Percentiles rank a stretch among this genome's conserved stretches.
phyloP scores from a whole-genome alignment of 2,797 vertebrate species.

The Orientallactaga sibirica region DNA sequence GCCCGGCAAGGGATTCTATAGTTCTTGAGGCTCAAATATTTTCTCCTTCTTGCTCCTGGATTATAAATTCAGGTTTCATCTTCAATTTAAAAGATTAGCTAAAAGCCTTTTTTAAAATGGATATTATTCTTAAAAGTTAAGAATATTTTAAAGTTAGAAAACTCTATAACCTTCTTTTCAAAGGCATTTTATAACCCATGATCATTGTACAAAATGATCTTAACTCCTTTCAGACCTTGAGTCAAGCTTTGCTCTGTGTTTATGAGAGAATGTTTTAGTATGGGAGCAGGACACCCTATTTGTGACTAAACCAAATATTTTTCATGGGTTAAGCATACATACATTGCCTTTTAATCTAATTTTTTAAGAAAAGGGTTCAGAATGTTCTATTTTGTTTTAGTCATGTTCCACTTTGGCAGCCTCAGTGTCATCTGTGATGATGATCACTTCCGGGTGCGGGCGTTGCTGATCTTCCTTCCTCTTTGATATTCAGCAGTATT shows the following conservation, averaged over 20 bases:
- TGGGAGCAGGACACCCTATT: slow-evolving; percentile 16
- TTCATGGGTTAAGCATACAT: slow-evolving; percentile 39
- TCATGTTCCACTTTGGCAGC: slow-evolving; percentile 25
- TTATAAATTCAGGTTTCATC: slow-evolving; percentile 7
- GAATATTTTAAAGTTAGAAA: slow-evolving; percentile 56
- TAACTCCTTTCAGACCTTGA: slow-evolving; percentile 31
- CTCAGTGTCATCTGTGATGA: slow-evolving; percentile 38
- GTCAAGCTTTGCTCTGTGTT: slow-evolving; percentile 14
- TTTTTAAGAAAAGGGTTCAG: slow-evolving; percentile 41
- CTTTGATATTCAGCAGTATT: slow-evolving; percentile 34
- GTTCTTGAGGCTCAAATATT: neutral
- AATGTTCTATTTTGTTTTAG: slow-evolving; percentile 51
- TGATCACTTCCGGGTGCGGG: slow-evolving; percentile 4
- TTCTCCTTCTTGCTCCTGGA: neutral
- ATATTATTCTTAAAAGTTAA: slow-evolving; percentile 13
- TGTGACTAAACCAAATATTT: slow-evolving; percentile 37
- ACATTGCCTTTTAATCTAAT: slow-evolving; percentile 49
- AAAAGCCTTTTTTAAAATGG: slow-evolving; percentile 9
- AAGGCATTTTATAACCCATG: slow-evolving; percentile 4
- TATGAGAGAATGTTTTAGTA: slow-evolving; percentile 9
- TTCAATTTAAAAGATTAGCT: slow-evolving; percentile 52
- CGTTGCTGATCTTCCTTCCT: slow-evolving; percentile 7
- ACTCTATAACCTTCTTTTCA: slow-evolving; percentile 49
- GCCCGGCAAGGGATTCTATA: neutral
- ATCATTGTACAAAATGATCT: slow-evolving; percentile 38